Evolutionary conservation across 1,140 invertebrate genomes (phyloP).

Genomic region (Chrysopa pallens): DNA sequence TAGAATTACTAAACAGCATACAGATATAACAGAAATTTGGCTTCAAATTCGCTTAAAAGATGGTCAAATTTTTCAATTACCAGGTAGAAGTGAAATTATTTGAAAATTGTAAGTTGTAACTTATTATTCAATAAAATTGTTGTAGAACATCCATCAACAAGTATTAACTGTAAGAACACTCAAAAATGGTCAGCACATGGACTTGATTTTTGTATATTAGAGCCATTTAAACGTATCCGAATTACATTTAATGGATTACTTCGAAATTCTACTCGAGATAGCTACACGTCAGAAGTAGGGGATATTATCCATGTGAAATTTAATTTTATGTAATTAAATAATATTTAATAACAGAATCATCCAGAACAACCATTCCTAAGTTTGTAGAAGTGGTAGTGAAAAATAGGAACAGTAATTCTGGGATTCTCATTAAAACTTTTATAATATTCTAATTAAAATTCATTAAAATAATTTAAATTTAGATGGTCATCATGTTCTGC

Average conservation of each 20-base stretch:
- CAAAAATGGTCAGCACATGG: not conserved
- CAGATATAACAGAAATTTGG: not conserved
- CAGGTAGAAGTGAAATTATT: no score
- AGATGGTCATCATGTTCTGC: not conserved
- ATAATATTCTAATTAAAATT: no score
- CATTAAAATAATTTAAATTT: not conserved
- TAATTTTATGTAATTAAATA: not conserved
- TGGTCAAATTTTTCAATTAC: not conserved
- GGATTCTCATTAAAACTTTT: no score
- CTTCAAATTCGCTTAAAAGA: not conserved
- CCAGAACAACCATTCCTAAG: no score
- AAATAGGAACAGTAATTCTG: no score
- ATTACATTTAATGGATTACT: not conserved
- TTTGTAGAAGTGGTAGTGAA: no score
- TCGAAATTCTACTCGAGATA: not conserved
- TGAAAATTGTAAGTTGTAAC: no score
- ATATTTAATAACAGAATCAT: no score
- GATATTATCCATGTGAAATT: not conserved
- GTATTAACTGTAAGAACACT: not conserved
- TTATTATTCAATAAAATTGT: no score
- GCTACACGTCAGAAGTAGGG: not conserved
- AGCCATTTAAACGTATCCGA: not conserved
- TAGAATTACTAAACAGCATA: not conserved
- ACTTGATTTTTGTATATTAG: not conserved
- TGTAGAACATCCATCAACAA: not conserved